Base-by-base conservation (phyloP, 2,888 invertebrate species). In the Trichopoda pennipes region DNA sequence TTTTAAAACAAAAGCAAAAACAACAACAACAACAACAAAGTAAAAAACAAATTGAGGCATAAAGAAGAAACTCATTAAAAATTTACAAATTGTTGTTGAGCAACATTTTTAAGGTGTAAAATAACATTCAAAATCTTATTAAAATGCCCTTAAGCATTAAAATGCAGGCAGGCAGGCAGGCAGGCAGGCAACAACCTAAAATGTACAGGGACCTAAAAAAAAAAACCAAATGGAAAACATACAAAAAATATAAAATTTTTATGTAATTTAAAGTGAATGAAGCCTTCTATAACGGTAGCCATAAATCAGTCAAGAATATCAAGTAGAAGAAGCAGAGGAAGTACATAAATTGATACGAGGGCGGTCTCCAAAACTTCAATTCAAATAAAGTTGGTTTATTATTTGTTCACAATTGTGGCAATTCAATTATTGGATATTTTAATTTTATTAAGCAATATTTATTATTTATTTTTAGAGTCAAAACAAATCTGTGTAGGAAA, bases 81-180 rank as follows among this genome's bases (percentile, higher is more conserved):
- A 28, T 53, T 72, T 53, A 72, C 68, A 79, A 73, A 79, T 73
- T 79, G 66, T 73, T 38, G 60, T 68, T 79, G 44, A 53, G 16
- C 72, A 68, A 58, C 53, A 68, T 79, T 68, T 79, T 73, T 60
- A 55, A 79, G 79, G 73, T 79, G 73, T 68, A 79, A 79, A 79
- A 79, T 79, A 79, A 61, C 66, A 73, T 79, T 79, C 60, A 61
- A 68, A 68, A 68, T 60, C 60, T 68, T 47, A 66, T 55, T 68
- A 61, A 55, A 68, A 79, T 68, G 35, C 73, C 79, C 55, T 68
- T 38, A 66, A 73, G 73, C 79, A 38, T 19, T 68, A 61, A 60
- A 73, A 73, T 53, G 58, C 66, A 35, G 32, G 14, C 17, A 10
- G n/a, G n/a, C n/a, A n/a, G n/a, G n/a, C n/a, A n/a, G n/a, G n/a